Base-by-base conservation (phyloP, 2,888 invertebrate species). In the Ecliptopera silaceata region DNA sequence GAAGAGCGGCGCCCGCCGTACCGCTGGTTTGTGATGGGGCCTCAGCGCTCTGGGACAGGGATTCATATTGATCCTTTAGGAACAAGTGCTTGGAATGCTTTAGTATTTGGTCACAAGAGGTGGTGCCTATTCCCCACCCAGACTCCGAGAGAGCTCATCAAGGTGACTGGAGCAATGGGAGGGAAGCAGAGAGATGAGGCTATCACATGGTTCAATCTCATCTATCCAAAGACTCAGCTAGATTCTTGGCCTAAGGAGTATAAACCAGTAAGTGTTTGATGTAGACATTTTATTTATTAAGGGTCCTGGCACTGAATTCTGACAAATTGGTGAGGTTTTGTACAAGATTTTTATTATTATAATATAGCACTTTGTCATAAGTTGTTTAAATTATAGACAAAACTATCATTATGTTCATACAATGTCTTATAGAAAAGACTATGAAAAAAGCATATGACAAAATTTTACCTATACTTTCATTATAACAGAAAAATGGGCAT, bases 1-100 rank as follows among this genome's bases (percentile, higher is more conserved):
- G 99, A 99, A 83, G 95, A 96, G 60, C 93, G 97, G 44, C 93
- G 99, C 62, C 99, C 99, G 1, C 99, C 99, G 0, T 99, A 99
- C 83, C 94, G 98, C 64, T 99, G 99, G 99, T 98, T 99, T 93
- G 99, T 99, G 4, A 98, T 99, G 97, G 99, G 99, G 17, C 98
- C 99, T 0, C 95, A 95, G 41, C 93, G 99, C 57, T 99, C 99
- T 13, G 99, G 99, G 4, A 99, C 99, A 26, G 99, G 99, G 4
- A 99, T 99, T 71, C 99, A 99, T 79, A 99, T 99, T 75, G 99
- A 99, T 88, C 99, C 99, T 1, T 89, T 99, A 49, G 99, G 99
- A 31, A 99, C 99, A 4, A 98, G 98, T 94, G 99, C 99, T 15
- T 99, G 99, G 99, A 99, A 99, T 89, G 96, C 99, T 36, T 91